phyloP scores from a whole-genome alignment of 2,113 vertebrate species.

The Hirundichthys speculiger region DNA sequence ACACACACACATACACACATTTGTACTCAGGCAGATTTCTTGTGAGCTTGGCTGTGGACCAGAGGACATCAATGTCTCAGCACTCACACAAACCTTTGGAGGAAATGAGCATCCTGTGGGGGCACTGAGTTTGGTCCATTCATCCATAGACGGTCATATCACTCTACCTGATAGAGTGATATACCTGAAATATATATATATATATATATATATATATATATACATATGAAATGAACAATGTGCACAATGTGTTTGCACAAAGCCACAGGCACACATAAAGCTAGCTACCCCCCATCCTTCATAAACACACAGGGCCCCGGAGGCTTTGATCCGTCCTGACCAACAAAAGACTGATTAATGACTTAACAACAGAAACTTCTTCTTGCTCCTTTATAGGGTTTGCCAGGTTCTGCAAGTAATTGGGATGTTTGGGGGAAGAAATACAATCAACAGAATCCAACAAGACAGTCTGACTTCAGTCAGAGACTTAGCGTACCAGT shows the following conservation, averaged over 20 bases:
- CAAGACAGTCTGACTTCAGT: background rate
- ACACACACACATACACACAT: conserved; percentile 2
- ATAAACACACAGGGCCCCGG: conserved; percentile 50
- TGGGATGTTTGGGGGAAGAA: conserved; percentile 5
- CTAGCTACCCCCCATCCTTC: conserved; percentile 12
- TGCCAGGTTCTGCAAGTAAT: conserved; percentile 49
- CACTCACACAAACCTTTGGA: conserved; percentile 44
- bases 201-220: no score
- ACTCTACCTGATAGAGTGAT: conserved; percentile 20
- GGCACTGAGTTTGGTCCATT: conserved; percentile 39
- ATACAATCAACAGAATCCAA: conserved; percentile 18
- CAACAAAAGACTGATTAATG: conserved; percentile 66
- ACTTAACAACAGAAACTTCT: conserved; percentile 62
- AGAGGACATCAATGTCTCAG: conserved; percentile 44
- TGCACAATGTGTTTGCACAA: no score
- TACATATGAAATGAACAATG: no score
- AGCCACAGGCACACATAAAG: no score
- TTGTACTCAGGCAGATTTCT: background rate
- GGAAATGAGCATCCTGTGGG: conserved; percentile 43
- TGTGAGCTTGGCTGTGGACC: conserved; percentile 63
- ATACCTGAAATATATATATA: no score
- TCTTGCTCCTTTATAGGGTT: conserved; percentile 45
- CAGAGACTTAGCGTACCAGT: background rate
- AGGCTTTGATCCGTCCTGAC: conserved; percentile 65
- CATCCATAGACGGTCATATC: conserved; percentile 45